Conservation (phyloP, 1,140 invertebrate genomes). For the Drosophila micromelanica region DNA sequence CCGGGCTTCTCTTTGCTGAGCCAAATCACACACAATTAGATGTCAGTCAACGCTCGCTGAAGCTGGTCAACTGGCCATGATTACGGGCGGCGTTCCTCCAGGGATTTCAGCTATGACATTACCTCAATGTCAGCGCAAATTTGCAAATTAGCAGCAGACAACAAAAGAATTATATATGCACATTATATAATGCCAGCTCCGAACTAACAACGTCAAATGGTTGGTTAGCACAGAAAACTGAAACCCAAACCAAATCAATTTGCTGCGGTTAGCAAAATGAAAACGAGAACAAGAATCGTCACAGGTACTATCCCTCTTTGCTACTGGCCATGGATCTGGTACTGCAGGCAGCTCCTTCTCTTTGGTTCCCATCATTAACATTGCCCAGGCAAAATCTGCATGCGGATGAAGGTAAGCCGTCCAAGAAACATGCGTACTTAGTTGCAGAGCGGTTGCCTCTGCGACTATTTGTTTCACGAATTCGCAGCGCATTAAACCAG, state of each 20-base stretch:
- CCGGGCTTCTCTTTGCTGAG: constrained; percentile 31
- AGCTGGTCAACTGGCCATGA: constrained; percentile 46
- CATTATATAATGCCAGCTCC: constrained; percentile 62
- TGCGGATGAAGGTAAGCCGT: constrained; percentile 68
- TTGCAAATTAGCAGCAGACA: constrained; percentile 72
- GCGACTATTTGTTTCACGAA: constrained; percentile 78
- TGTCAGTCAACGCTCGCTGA: constrained; percentile 56
- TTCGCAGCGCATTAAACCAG: constrained; percentile 71
- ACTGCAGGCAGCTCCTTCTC: constrained; percentile 9
- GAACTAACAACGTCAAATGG: constrained; percentile 56
- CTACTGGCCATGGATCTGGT: constrained; percentile 10
- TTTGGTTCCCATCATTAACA: constrained; percentile 72
- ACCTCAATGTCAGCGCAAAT: constrained; percentile 69
- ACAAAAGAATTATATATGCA: constrained; percentile 76
- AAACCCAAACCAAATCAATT: constrained; percentile 66
- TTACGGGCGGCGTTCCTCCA: constrained; percentile 12
- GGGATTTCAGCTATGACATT: constrained; percentile 60
- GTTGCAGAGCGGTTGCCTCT: constrained; percentile 46
- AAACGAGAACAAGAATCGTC: constrained; percentile 59
- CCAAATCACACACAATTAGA: constrained; percentile 54
- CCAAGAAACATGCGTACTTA: constrained; percentile 72
- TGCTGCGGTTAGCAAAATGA: constrained; percentile 61
- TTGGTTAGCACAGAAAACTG: constrained; percentile 8
- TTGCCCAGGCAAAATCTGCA: constrained; percentile 63
- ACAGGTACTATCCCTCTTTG: constrained; percentile 35